A percentile compares a stretch with the other conserved stretches of the same genome.
Evolutionary conservation across 1,140 invertebrate genomes (phyloP).

Genomic region (Drosophila malerkotliana): DNA sequence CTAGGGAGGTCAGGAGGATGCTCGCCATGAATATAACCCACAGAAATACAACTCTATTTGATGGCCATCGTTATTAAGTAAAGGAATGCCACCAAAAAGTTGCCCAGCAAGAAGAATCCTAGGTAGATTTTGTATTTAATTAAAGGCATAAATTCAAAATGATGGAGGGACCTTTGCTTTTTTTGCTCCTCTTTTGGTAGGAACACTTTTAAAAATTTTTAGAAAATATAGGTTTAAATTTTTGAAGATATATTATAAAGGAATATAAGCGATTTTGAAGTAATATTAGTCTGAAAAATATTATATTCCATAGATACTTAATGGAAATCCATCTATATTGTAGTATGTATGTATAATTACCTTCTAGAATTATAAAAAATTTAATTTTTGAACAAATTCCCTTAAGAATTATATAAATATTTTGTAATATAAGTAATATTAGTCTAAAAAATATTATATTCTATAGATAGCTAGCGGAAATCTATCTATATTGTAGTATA

Average conservation of each 20-base stretch:
- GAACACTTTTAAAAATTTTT: neutral
- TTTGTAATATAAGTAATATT: neutral
- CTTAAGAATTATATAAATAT: neutral
- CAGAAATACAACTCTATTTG: constrained; percentile 73
- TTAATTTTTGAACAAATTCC: too few species aligned
- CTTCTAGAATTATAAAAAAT: too few species aligned
- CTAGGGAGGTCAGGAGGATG: constrained; percentile 11
- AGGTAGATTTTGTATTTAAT: constrained; percentile 77
- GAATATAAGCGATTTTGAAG: neutral
- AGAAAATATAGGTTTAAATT: neutral
- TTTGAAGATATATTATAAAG: neutral
- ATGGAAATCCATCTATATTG: too few species aligned
- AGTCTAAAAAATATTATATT: too few species aligned
- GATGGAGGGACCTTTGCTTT: constrained; percentile 22
- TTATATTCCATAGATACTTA: too few species aligned
- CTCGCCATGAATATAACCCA: constrained; percentile 42
- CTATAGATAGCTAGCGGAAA: too few species aligned
- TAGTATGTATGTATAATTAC: too few species aligned
- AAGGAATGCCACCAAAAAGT: constrained; percentile 57
- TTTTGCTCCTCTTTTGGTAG: constrained; percentile 1
- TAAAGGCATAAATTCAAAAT: constrained; percentile 80
- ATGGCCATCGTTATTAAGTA: constrained; percentile 68
- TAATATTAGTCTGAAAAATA: too few species aligned
- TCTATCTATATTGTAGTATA: too few species aligned
- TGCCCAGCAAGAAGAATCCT: constrained; percentile 47